A percentile compares a stretch with the other conserved stretches of the same genome.
Evolutionary conservation across 2,888 invertebrate genomes (phyloP).

Genomic region (Resseliella maxima): DNA sequence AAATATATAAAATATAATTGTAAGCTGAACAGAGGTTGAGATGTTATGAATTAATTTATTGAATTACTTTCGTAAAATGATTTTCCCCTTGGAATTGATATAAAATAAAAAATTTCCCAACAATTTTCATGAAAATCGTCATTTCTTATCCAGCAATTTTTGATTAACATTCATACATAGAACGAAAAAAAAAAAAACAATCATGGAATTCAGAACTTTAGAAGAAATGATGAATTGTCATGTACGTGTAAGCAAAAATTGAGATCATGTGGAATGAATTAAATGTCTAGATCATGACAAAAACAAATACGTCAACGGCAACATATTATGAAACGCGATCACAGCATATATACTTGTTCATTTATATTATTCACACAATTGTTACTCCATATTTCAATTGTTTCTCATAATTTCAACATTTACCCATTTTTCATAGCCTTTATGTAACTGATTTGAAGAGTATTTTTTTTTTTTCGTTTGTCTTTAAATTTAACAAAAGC

Average conservation of each 20-base stretch:
- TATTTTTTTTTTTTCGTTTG: background rate
- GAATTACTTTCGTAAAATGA: too few relatives aligned
- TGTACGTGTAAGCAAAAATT: background rate
- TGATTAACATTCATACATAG: too few relatives aligned
- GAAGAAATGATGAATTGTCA: background rate
- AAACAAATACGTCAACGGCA: background rate
- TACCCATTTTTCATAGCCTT: background rate
- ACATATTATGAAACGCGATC: constrained; percentile 12
- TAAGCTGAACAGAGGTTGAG: too few relatives aligned
- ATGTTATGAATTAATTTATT: too few relatives aligned
- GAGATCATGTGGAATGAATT: background rate
- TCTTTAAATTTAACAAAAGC: background rate
- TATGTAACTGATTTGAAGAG: background rate
- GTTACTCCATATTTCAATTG: constrained; percentile 9
- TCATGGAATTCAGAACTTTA: too few relatives aligned
- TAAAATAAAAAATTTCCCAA: too few relatives aligned
- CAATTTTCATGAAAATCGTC: too few relatives aligned
- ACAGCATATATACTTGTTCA: background rate
- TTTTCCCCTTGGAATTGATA: too few relatives aligned
- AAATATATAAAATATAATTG: too few relatives aligned
- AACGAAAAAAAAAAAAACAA: too few relatives aligned
- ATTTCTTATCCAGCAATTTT: too few relatives aligned
- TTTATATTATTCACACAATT: constrained; percentile 36
- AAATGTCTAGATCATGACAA: constrained; percentile 19
- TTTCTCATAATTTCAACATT: constrained; percentile 36